Evolutionary conservation across 1,140 invertebrate species (phyloP), one percentile per base, ranked within the genome.

Genomic region (Rhagoletis zephyria): DNA sequence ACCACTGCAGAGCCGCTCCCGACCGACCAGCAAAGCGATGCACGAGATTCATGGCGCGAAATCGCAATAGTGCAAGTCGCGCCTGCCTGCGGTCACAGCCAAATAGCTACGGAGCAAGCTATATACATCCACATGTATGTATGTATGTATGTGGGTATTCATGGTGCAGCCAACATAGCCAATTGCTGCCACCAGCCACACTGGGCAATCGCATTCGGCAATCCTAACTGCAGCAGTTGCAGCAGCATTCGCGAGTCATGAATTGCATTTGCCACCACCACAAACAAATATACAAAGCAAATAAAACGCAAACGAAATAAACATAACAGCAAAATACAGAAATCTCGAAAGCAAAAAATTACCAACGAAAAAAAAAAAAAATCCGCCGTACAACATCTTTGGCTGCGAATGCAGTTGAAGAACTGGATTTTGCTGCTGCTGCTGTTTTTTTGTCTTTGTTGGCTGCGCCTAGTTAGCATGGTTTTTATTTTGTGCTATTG

Each of bases 21-120:
- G 30, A 30, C 30, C 30, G 70, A 56, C 51, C 65, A 45, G 48
- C 74, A 9, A 0, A 51, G 74, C 45, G 74, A 81, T 59, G 74
- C 51, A 87, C 65, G 70, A 61, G 77, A 87, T 67, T 63, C 59
- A 65, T 87, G 87, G 85, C 86, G 87, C 86, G 87, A 88, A 88
- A 88, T 88, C 65, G 87, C 85, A 88, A 88, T 88, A 77, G 85
- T 87, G 70, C 60, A 87, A 86, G 85, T 88, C 70, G 87, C 87
- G 85, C 87, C 87, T 85, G 85, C 87, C 87, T 81, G 48, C 74
- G 42, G 48, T 81, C 19, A 81, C 74, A 51, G 74, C 19, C 74
- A 56, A 45, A 56, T 6, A 56, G 51, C 51, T 56, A 56, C 10
- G 51, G 51, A 7, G 51, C 51, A 0, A 4, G 48, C 14, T 16